Percentiles rank a stretch among this genome's conserved stretches.
phyloP scores from a whole-genome alignment of 2,888 invertebrate species.

The Ceriagrion tenellum region DNA sequence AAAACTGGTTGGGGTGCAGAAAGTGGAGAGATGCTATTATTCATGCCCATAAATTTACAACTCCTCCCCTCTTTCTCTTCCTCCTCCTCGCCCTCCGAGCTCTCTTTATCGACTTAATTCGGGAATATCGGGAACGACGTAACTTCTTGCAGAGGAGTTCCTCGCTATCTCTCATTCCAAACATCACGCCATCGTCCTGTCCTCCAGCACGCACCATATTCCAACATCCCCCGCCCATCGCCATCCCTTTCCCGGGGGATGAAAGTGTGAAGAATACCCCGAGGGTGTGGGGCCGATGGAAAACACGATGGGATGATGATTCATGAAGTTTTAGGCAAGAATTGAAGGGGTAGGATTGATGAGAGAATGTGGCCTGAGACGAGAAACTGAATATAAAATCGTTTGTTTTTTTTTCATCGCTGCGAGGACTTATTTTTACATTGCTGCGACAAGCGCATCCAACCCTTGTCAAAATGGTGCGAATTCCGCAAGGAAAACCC shows the following conservation, averaged over 20 bases:
- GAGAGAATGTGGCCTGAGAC: not conserved
- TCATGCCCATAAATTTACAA: slow-evolving; percentile 64
- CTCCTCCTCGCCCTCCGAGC: not conserved
- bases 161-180: too few species aligned
- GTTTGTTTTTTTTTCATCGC: not conserved
- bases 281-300: not conserved
- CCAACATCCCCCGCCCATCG: too few species aligned
- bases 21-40: slow-evolving; percentile 33
- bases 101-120: not conserved
- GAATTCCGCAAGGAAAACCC: not conserved
- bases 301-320: not conserved
- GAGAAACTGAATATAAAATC: not conserved
- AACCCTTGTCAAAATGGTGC: not conserved
- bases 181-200: too few species aligned
- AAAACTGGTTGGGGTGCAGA: not conserved
- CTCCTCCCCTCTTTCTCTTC: not conserved
- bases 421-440: not conserved
- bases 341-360: not conserved
- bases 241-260: too few species aligned
- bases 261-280: not conserved
- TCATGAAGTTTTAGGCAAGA: not conserved
- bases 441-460: not conserved
- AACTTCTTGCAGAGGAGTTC: too few species aligned
- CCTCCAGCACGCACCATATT: too few species aligned
- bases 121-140: not conserved